These are phyloP conservation scores for Pristionchus maxplancki DNA, from an alignment of 2,888 invertebrate genomes.

Conservation along the genomic window DNA sequence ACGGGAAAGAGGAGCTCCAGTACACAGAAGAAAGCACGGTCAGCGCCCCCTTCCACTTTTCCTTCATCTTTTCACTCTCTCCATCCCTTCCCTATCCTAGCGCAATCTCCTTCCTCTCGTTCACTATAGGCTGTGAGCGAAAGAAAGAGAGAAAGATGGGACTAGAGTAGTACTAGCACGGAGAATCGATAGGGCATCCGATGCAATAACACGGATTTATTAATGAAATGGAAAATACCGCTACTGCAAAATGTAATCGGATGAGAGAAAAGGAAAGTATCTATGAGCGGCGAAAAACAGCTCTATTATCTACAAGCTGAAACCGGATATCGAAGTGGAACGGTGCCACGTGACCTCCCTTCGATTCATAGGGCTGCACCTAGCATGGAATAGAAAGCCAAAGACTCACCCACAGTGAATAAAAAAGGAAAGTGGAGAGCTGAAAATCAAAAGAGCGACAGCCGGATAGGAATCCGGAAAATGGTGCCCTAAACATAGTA, in stretches of 20 bases:
- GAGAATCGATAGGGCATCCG: not conserved
- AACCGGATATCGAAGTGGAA: not conserved
- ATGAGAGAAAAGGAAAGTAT: not conserved
- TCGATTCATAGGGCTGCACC: not conserved
- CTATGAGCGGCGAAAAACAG: not conserved
- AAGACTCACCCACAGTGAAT: not conserved
- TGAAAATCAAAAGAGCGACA: constrained; percentile 28
- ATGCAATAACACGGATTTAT: not conserved
- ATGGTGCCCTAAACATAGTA: not conserved
- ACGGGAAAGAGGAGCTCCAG: constrained; percentile 7
- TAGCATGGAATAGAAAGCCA: no score
- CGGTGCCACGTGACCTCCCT: not conserved
- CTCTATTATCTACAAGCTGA: not conserved
- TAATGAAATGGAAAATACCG: not conserved
- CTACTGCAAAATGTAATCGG: not conserved
- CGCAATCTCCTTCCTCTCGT: constrained; percentile 12
- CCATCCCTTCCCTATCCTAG: not conserved
- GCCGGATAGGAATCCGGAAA: constrained; percentile 3
- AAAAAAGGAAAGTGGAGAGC: not conserved
- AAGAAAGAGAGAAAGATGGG: not conserved
- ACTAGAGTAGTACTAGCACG: not conserved
- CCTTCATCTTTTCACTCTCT: constrained; percentile 38
- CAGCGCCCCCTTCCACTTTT: constrained; percentile 1
- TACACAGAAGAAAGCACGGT: constrained; percentile 37
- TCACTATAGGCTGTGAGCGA: constrained; percentile 3